Percentiles rank a stretch among this genome's conserved stretches.
Evolutionary conservation across 2,888 invertebrate genomes (phyloP).

Genomic region (Limnephilus rhombicus): DNA sequence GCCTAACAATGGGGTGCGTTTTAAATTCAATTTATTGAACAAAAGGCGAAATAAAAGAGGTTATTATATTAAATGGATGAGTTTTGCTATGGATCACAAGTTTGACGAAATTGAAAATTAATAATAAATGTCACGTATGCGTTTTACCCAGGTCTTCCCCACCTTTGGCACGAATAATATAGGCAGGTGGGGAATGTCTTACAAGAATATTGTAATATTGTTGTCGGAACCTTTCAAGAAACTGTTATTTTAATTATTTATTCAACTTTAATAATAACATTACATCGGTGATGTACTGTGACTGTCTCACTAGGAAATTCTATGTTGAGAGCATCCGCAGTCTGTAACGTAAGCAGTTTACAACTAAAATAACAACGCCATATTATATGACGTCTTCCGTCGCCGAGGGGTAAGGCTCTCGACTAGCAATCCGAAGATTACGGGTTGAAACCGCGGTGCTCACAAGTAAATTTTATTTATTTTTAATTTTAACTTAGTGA

Average conservation of each 20-base stretch:
- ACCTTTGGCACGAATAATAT: not conserved
- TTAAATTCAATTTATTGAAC: conserved; percentile 49
- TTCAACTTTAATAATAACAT: too few relatives aligned
- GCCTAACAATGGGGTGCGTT: conserved; percentile 51
- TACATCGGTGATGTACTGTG: too few relatives aligned
- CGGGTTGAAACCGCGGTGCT: too few relatives aligned
- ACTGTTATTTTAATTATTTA: not conserved
- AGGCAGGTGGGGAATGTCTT: not conserved
- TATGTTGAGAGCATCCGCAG: too few relatives aligned
- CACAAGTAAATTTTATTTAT: too few relatives aligned
- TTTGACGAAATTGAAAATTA: conserved; percentile 2
- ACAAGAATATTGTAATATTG: not conserved
- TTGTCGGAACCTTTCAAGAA: not conserved
- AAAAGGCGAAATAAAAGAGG: conserved; percentile 32
- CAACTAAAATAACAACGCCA: too few relatives aligned
- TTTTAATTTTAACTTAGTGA: too few relatives aligned
- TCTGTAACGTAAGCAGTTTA: too few relatives aligned
- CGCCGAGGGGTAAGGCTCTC: too few relatives aligned
- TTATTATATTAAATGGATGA: not conserved
- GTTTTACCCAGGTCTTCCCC: not conserved
- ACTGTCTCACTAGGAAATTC: too few relatives aligned
- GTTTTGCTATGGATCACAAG: conserved; percentile 18
- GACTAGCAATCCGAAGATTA: too few relatives aligned
- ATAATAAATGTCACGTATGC: not conserved
- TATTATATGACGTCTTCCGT: too few relatives aligned